A percentile compares a stretch with the other conserved stretches of the same genome.
phyloP scores from a whole-genome alignment of 2,888 invertebrate species.

The Dorcus hopei region DNA sequence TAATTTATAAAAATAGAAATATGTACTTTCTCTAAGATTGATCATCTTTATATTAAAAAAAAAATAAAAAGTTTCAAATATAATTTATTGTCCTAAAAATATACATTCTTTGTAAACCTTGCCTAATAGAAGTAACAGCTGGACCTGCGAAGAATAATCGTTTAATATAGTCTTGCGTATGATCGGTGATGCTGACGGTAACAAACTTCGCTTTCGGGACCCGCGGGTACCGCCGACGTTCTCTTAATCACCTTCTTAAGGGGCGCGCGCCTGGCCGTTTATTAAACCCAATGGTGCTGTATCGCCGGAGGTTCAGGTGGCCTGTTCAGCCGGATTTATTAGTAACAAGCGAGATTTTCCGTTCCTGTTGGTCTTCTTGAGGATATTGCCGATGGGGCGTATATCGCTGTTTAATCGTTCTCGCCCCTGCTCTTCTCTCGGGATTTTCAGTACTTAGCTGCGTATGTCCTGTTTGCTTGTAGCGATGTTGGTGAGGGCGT shows the following conservation, averaged over 20 bases:
- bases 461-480: slow-evolving; percentile 73
- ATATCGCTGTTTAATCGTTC: slow-evolving; percentile 39
- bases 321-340: slow-evolving; percentile 44
- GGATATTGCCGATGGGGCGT: slow-evolving; percentile 49
- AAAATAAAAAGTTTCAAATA: too few species aligned
- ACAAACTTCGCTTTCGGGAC: slow-evolving; percentile 10
- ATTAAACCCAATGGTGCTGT: slow-evolving; percentile 45
- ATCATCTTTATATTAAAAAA: too few species aligned
- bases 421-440: slow-evolving; percentile 51
- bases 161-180: slow-evolving; percentile 41
- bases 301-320: slow-evolving; percentile 44
- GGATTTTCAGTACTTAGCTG: slow-evolving; percentile 64
- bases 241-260: slow-evolving; percentile 22
- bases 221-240: slow-evolving; percentile 8
- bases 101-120: too few species aligned
- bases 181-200: slow-evolving; percentile 19
- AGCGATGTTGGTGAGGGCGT: slow-evolving; percentile 74
- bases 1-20: too few species aligned
- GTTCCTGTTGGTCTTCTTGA: slow-evolving; percentile 53
- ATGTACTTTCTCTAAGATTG: too few species aligned
- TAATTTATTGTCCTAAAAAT: too few species aligned
- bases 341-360: slow-evolving; percentile 53
- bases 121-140: too few species aligned
- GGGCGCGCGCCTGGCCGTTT: slow-evolving; percentile 18
- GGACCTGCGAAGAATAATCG: slow-evolving; percentile 31